Percentiles rank a stretch among this genome's conserved stretches.
Conservation (phyloP, 2,797 vertebrate genomes). For the Cryptoblepharus egeriae region DNA sequence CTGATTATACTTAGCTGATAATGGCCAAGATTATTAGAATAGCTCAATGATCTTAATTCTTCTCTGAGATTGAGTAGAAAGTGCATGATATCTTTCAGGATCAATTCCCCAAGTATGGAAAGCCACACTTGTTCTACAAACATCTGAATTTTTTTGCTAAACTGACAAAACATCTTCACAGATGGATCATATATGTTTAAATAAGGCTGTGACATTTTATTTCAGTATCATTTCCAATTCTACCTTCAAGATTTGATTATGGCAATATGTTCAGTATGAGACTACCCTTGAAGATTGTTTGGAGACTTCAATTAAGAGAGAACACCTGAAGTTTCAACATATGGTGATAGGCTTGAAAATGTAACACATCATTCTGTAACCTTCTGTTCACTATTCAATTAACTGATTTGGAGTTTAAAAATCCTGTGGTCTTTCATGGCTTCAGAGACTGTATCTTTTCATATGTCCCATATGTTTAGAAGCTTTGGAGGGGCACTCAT, state of each 20-base stretch:
- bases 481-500: background rate
- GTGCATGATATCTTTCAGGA: background rate
- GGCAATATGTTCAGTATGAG: background rate
- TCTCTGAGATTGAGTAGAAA: conserved; percentile 1
- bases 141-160: background rate
- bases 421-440: background rate
- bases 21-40: conserved; percentile 11
- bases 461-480: too few species aligned
- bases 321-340: background rate
- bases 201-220: background rate
- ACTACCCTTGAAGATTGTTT: background rate
- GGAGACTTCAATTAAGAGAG: background rate
- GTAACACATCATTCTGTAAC: background rate
- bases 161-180: background rate
- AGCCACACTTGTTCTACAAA: background rate
- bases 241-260: background rate
- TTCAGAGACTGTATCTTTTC: background rate
- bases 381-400: background rate
- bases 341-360: too few species aligned
- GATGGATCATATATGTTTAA: background rate
- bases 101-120: background rate
- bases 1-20: conserved; percentile 62
- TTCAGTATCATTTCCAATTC: background rate
- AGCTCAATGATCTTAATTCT: conserved; percentile 1
- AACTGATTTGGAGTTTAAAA: background rate